These are phyloP conservation scores for Aphidius gifuensis DNA, from an alignment of 1,140 invertebrate genomes.

Conservation along the genomic window DNA sequence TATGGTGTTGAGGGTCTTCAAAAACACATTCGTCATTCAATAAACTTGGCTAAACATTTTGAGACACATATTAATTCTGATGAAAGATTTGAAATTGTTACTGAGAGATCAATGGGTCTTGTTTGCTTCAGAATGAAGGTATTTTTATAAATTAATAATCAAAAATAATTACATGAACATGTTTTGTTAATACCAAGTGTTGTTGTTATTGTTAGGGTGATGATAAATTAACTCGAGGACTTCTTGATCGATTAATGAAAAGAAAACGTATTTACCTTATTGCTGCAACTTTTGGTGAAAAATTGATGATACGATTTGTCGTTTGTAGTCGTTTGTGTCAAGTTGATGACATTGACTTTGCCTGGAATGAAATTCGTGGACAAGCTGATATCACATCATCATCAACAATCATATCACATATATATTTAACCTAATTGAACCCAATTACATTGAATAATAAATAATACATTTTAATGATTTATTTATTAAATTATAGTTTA, in stretches of 20 bases:
- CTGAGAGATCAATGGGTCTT: constrained; percentile 72
- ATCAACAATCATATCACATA: too few relatives aligned
- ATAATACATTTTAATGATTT: too few relatives aligned
- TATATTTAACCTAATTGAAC: too few relatives aligned
- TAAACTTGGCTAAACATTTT: constrained; percentile 75
- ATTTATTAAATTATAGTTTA: too few relatives aligned
- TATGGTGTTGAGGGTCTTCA: constrained; percentile 81
- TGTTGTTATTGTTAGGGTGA: constrained; percentile 57
- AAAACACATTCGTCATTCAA: constrained; percentile 72
- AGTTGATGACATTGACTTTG: constrained; percentile 71
- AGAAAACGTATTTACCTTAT: constrained; percentile 83
- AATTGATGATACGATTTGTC: constrained; percentile 78
- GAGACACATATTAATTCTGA: constrained; percentile 68
- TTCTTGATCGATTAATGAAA: constrained; percentile 73
- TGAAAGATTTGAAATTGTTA: constrained; percentile 74
- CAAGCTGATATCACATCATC: constrained; percentile 47
- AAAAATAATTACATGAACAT: too few relatives aligned
- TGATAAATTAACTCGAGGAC: constrained; percentile 69
- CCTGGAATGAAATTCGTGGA: constrained; percentile 76
- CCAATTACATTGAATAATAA: too few relatives aligned
- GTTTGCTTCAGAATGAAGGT: constrained; percentile 86
- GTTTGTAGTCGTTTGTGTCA: constrained; percentile 73
- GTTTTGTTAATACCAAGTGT: background rate
- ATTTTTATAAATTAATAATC: constrained; percentile 4
- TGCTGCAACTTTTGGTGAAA: constrained; percentile 65